These are phyloP conservation scores for Tachuris rubrigastra DNA, from an alignment of 2,113 vertebrate genomes.

Conservation along the genomic window DNA sequence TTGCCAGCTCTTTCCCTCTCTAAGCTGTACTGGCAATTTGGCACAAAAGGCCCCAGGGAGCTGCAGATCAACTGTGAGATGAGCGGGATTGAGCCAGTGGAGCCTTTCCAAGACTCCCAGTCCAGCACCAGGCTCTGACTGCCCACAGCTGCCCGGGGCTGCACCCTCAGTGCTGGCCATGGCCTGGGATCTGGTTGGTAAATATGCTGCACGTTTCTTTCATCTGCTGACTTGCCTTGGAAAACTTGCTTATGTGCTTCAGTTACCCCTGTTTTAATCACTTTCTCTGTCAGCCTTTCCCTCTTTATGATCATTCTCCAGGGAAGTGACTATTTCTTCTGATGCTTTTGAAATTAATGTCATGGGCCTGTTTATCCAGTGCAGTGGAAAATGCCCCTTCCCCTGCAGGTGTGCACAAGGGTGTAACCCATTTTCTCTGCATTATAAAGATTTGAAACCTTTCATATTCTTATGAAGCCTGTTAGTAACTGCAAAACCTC, in stretches of 20 bases:
- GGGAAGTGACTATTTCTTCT: neutral
- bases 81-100: accelerated
- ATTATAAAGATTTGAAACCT: neutral
- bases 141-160: neutral
- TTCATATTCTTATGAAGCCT: neutral
- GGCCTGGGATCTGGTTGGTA: neutral
- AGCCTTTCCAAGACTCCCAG: neutral
- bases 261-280: neutral
- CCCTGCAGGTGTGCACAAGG: neutral
- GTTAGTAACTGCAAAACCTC: neutral
- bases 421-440: neutral
- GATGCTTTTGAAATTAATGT: neutral
- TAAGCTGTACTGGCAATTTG: neutral
- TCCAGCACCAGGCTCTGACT: neutral
- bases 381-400: neutral
- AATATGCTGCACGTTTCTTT: neutral
- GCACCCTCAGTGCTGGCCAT: neutral
- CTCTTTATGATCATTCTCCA: neutral
- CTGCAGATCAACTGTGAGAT: accelerated
- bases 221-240: neutral
- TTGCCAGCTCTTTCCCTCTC: neutral
- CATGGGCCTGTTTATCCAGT: neutral
- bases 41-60: neutral
- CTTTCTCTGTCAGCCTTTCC: neutral
- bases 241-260: neutral